Percentiles rank a stretch among this genome's conserved stretches.
These are phyloP conservation scores for Arizona elegans DNA, from an alignment of 2,113 vertebrate species.

Conservation along the genomic window DNA sequence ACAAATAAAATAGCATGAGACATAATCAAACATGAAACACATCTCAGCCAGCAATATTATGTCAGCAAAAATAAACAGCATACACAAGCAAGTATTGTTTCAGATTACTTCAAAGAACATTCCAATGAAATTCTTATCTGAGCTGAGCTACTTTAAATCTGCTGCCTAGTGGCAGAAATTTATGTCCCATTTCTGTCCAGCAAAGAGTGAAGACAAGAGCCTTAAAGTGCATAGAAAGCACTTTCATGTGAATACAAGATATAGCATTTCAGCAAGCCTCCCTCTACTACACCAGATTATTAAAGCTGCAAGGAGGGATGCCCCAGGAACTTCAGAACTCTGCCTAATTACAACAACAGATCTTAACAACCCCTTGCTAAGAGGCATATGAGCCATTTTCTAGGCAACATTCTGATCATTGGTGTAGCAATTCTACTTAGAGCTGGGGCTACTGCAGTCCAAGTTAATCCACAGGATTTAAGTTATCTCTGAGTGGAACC, in stretches of 20 bases:
- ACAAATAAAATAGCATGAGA: background rate
- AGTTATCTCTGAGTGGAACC: conserved; percentile 14
- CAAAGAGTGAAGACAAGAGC: background rate
- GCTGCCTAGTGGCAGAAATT: background rate
- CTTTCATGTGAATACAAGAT: background rate
- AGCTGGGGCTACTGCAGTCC: background rate
- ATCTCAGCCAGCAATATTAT: background rate
- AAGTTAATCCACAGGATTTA: conserved; percentile 3
- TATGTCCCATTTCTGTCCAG: background rate
- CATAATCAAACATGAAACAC: background rate
- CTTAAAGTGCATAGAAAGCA: background rate
- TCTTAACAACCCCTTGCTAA: background rate
- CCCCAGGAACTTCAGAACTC: background rate
- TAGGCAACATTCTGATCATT: background rate
- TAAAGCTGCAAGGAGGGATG: too few relatives aligned
- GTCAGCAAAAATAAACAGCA: background rate
- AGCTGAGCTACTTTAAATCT: background rate
- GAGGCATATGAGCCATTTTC: background rate
- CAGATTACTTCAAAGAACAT: conserved; percentile 5
- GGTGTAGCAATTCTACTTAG: background rate
- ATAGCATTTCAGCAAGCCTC: too few relatives aligned
- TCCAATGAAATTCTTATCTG: background rate
- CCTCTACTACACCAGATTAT: background rate
- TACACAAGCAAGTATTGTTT: background rate
- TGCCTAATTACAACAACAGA: background rate